Percentiles rank a stretch among this genome's conserved stretches.
phyloP scores from a whole-genome alignment of 35 echinoderm and acorn worm species.

The Diadema setosum region DNA sequence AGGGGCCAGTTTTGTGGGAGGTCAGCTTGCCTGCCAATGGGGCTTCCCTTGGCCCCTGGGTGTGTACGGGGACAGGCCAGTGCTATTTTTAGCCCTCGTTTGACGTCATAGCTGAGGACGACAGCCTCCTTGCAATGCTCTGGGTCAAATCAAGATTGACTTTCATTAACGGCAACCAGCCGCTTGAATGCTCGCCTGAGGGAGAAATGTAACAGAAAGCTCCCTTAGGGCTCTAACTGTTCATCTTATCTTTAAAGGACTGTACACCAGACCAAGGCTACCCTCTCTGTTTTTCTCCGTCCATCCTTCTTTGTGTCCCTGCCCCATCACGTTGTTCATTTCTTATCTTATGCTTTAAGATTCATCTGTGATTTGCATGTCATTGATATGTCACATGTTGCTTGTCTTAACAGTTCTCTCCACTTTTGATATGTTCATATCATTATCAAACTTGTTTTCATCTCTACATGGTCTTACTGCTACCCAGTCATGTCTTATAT shows the following conservation, averaged over 20 bases:
- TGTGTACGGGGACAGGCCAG: background rate
- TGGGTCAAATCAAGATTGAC: background rate
- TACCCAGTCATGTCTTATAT: too few relatives aligned
- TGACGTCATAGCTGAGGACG: background rate
- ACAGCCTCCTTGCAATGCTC: background rate
- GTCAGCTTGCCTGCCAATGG: too few relatives aligned
- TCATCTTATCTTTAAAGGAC: too few relatives aligned
- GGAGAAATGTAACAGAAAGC: constrained; percentile 3
- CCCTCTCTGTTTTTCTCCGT: background rate
- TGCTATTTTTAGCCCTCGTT: background rate
- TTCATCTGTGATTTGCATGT: too few relatives aligned
- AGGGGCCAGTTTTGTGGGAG: background rate
- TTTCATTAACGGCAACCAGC: constrained; percentile 2
- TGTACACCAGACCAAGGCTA: too few relatives aligned
- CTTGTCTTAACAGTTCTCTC: too few relatives aligned
- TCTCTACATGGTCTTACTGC: too few relatives aligned
- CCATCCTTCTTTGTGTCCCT: background rate
- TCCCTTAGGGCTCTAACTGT: background rate
- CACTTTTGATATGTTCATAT: too few relatives aligned
- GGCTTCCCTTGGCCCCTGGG: background rate
- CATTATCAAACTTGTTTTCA: too few relatives aligned
- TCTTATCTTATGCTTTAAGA: too few relatives aligned
- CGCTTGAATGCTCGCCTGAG: background rate
- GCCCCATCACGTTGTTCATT: background rate
- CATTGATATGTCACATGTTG: too few relatives aligned